Evolutionary conservation across 2,113 vertebrate genomes (phyloP), one percentile per base, ranked within the genome.

Genomic region (human): DNA sequence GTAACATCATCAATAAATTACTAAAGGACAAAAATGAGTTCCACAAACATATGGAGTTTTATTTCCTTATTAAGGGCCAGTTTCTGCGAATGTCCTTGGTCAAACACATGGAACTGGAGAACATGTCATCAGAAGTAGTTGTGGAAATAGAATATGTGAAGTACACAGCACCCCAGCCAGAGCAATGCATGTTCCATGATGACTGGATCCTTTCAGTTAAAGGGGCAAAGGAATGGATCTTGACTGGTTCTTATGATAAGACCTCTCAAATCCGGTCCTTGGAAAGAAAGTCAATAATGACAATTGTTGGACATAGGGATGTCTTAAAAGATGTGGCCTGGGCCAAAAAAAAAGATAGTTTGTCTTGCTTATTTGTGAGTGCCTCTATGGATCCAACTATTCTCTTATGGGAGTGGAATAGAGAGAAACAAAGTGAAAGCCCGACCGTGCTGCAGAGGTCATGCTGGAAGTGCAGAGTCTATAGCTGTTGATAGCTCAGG

Each of bases 131-230:
- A 8, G 99, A 99, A 99, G 99, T 99, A 11, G 99, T 99, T 82
- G 99, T 99, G 96, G 99, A 99, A 98, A 99, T 99, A 0, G 99
- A 99, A 82, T 99, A 99, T 5, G 99, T 99, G 73, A 99, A 99
- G 94, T 99, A 99, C 61, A 99, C 98, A 5, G 99, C 99, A 4
- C 99, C 99, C 10, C 99, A 99, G 96, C 99, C 99, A 0, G 99
- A 99, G 98, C 99, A 99, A 89, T 99, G 99, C 94, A 99, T 99
- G 98, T 99, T 99, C 98, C 99, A 99, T 0, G 99, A 99, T 9
- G 99, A 99, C 98, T 99, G 99, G 99, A 99, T 99, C 96, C 99
- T 99, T 97, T 99, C 99, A 0, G 96, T 99, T n/a, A 97, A 99
- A 96, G 99, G 99, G 30, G 98, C 99, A 82, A 97, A 99, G 83